Percentiles rank a stretch among this genome's conserved stretches.
phyloP scores from a whole-genome alignment of 2,888 invertebrate species.

The Atrina japonica region DNA sequence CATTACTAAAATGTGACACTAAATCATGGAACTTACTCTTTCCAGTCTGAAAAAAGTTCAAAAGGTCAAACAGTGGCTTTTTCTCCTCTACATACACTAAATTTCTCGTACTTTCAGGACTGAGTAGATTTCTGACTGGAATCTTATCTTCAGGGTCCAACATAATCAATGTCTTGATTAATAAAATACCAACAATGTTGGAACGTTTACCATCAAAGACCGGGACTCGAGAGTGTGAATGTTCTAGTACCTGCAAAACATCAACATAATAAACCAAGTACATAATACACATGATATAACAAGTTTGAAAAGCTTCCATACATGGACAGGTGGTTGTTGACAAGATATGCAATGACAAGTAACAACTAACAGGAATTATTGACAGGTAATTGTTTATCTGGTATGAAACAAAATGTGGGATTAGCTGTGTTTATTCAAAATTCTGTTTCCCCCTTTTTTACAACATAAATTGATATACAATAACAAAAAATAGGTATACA shows the following conservation, averaged over 20 bases:
- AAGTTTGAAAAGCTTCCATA: no score
- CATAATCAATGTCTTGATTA: constrained; percentile 76
- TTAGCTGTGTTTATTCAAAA: no score
- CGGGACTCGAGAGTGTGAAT: constrained; percentile 77
- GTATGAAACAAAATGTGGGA: no score
- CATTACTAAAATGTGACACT: no score
- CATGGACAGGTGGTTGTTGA: no score
- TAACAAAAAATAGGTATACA: no score
- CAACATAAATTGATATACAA: no score
- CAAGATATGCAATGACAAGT: no score
- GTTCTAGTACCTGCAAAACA: constrained; percentile 29
- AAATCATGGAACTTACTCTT: constrained; percentile 78
- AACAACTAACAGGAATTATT: no score
- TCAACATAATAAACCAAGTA: not conserved
- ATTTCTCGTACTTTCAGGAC: constrained; percentile 55
- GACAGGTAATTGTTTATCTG: no score
- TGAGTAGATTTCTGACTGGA: constrained; percentile 66
- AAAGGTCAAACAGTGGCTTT: constrained; percentile 77
- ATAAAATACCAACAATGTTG: constrained; percentile 73
- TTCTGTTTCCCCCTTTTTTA: no score
- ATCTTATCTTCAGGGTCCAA: constrained; percentile 72
- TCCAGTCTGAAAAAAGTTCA: constrained; percentile 79
- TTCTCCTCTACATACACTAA: constrained; percentile 64
- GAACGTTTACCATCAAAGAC: constrained; percentile 67
- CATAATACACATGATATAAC: no score